Evolutionary conservation across 2,797 vertebrate species (phyloP), one percentile per base, ranked within the genome.

Genomic region (Acanthopagrus latus): DNA sequence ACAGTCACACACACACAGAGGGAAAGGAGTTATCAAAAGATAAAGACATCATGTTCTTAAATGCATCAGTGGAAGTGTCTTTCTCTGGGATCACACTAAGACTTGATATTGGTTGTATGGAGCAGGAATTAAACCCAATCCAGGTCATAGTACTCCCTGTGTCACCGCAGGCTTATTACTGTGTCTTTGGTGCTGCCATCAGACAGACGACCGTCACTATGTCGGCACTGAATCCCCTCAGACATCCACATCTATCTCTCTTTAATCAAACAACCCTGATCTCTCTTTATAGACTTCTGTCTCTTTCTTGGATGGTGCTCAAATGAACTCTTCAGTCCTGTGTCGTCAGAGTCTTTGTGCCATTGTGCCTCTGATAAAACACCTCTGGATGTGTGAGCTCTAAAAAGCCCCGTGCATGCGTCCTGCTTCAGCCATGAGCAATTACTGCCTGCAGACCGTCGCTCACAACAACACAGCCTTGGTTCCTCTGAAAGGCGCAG

Each of bases 311-410:
- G 55, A 71, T 58, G 50, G 20, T 23, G 58, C 17, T 58, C 58
- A 46, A 25, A 73, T 79, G 16, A 75, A 71, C 62, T 83, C 65
- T 69, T 79, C 60, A 56, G 48, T 14, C 64, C 55, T 60, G 51
- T 80, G 64, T 84, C 76, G 74, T 79, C 71, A 69, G 41, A 82
- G 70, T 64, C 78, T 48, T 46, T 20, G 64, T 78, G 64, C 71
- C 20, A 64, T 78, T 81, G 78, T 75, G 25, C 29, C 76, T 83
- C 55, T 74, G 75, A 85, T 76, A 79, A 77, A 84, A 86, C 71
- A 69, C 60, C 52, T 54, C 55, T 57, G 64, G 67, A 64, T 50
- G 51, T 73, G 50, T 33, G 71, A 76, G 18, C 64, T 68, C 46
- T 46, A 38, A 16, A 64, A 68, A 2, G 27, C 48, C 64, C 66